Conservation (phyloP, 2,888 invertebrate species). For the Lampropteryx suffumata region DNA sequence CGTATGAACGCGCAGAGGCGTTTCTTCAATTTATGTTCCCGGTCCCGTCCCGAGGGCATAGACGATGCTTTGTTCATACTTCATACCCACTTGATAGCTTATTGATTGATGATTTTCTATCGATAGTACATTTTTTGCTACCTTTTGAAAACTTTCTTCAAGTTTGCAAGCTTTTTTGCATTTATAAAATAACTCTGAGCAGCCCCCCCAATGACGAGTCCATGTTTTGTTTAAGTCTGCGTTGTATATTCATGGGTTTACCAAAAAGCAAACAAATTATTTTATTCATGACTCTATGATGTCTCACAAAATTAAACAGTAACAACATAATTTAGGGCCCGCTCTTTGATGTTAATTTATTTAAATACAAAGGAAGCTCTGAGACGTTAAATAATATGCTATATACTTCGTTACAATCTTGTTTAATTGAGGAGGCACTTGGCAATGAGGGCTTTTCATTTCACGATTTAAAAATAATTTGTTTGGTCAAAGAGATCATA, state of each 20-base stretch:
- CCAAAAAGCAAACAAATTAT: constrained; percentile 20
- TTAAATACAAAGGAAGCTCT: constrained; percentile 23
- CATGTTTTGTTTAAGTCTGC: constrained; percentile 10
- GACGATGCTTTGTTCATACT: constrained; percentile 16
- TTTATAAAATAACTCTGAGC: no score
- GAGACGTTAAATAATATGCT: constrained; percentile 13
- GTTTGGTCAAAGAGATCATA: no score
- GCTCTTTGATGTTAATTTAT: constrained; percentile 25
- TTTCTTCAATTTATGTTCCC: constrained; percentile 31
- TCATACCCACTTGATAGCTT: constrained; percentile 21
- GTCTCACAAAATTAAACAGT: constrained; percentile 25
- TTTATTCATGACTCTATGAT: constrained; percentile 22
- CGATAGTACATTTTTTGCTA: constrained; percentile 6
- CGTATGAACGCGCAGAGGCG: constrained; percentile 30
- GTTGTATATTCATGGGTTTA: constrained; percentile 2
- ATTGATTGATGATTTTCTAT: constrained; percentile 23
- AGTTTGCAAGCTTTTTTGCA: no score
- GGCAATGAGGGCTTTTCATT: no score
- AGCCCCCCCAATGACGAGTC: no score
- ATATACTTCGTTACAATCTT: constrained; percentile 4
- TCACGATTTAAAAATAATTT: no score
- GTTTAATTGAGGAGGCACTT: background rate
- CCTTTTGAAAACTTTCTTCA: background rate
- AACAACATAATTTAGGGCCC: constrained; percentile 25
- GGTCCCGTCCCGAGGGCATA: constrained; percentile 15